Conservation (phyloP, 1,140 invertebrate species). For the Caerostris darwini region DNA sequence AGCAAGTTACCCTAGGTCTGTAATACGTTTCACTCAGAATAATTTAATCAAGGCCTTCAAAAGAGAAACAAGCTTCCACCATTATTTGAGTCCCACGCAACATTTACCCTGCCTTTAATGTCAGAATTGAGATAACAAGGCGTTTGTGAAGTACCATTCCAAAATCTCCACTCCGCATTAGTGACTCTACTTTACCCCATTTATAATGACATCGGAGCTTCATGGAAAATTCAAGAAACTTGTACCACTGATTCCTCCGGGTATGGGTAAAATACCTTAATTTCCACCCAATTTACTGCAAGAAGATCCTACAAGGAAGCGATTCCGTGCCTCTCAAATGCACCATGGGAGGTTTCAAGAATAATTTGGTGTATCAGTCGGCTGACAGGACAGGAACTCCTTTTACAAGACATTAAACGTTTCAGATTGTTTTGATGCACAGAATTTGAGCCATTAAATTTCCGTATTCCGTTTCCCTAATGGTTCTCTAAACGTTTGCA, state of each 20-base stretch:
- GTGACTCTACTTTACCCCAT: constrained; percentile 1
- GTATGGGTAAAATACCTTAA: constrained; percentile 14
- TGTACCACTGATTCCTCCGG: background rate
- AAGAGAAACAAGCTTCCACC: background rate
- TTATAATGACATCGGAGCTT: background rate
- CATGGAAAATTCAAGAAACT: constrained; percentile 31
- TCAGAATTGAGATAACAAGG: constrained; percentile 18
- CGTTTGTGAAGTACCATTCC: constrained; percentile 8
- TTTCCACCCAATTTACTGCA: constrained; percentile 62
- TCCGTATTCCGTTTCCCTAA: constrained; percentile 30
- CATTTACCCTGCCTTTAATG: background rate
- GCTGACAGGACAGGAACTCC: constrained; percentile 30
- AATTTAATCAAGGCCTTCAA: constrained; percentile 21
- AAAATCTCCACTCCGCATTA: background rate
- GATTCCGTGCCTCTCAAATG: constrained; percentile 43
- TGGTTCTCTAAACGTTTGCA: constrained; percentile 50
- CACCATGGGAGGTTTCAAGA: background rate
- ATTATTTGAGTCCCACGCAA: constrained; percentile 9
- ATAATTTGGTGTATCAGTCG: constrained; percentile 61
- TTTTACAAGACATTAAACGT: constrained; percentile 64
- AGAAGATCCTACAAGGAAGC: background rate
- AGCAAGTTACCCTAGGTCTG: background rate
- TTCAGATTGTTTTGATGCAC: constrained; percentile 57
- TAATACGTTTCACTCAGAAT: background rate
- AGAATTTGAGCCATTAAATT: constrained; percentile 43